These are phyloP conservation scores for Anaspis maculata DNA, from an alignment of 2,888 invertebrate genomes.

Conservation along the genomic window DNA sequence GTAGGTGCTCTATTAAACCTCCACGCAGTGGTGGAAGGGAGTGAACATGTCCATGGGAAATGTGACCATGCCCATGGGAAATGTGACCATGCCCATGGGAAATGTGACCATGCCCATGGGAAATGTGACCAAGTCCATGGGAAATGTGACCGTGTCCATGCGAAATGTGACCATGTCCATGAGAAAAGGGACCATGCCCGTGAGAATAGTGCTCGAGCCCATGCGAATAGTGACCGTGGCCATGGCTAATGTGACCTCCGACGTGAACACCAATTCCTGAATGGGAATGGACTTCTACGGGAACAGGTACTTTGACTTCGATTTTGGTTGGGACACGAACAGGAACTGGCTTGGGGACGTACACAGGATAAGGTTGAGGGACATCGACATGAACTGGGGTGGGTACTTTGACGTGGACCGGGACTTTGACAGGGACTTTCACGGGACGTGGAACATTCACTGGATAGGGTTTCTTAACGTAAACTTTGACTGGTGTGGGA, in stretches of 20 bases:
- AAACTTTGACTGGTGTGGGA: conserved; percentile 31
- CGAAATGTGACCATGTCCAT: no score
- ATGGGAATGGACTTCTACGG: conserved; percentile 21
- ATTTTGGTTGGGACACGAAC: conserved; percentile 29
- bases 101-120: no score
- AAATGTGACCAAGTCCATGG: no score
- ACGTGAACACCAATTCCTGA: conserved; percentile 8
- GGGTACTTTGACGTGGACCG: conserved; percentile 31
- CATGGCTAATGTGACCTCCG: no score
- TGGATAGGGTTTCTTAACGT: conserved; percentile 27
- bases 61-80: no score
- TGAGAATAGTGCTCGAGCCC: conserved; percentile 12
- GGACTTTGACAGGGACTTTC: conserved; percentile 28
- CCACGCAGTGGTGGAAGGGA: conserved; percentile 9
- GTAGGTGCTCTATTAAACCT: no score
- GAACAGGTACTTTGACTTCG: conserved; percentile 30
- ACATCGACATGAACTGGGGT: conserved; percentile 30
- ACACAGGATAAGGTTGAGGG: conserved; percentile 31
- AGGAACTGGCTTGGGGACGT: conserved; percentile 30
- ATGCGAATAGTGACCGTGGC: no score
- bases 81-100: no score
- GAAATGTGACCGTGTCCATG: no score
- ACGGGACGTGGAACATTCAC: conserved; percentile 29
- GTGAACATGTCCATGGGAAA: no score
- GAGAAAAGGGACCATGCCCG: conserved; percentile 1